phyloP scores from a whole-genome alignment of 2,113 vertebrate genomes.

The Micronycteris hirsuta region DNA sequence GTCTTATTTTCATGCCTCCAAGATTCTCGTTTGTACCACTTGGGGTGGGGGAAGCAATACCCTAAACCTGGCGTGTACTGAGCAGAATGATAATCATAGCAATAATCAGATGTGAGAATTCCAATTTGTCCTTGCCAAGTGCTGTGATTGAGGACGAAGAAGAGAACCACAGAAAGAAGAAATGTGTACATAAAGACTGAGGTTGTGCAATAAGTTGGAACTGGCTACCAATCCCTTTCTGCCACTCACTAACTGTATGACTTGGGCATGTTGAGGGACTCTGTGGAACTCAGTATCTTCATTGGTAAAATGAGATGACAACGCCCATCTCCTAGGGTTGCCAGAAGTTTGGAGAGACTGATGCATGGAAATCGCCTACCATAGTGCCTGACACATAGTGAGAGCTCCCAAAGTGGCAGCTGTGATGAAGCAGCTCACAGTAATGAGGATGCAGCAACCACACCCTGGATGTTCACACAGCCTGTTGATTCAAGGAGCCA shows the following conservation, averaged over 20 bases:
- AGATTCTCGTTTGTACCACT: neutral
- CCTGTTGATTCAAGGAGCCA: neutral
- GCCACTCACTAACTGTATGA: neutral
- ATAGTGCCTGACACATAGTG: neutral
- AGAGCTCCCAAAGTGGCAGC: neutral
- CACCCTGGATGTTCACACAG: too few relatives aligned
- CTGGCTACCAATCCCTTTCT: neutral
- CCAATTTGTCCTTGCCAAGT: neutral
- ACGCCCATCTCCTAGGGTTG: neutral
- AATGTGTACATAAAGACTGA: neutral
- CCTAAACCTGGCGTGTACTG: neutral
- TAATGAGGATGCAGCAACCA: neutral
- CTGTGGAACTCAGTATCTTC: neutral
- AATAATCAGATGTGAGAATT: neutral
- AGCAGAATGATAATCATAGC: neutral
- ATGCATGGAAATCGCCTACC: neutral
- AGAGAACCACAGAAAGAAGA: neutral
- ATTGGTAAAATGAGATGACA: neutral
- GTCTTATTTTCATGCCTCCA: neutral
- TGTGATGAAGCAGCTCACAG: neutral
- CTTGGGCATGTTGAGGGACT: neutral
- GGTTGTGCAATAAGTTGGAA: neutral
- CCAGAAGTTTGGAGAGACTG: neutral
- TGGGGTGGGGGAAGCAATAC: neutral
- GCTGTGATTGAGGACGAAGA: neutral